Conservation (phyloP, 2,113 vertebrate species). For the Aphelocoma coerulescens region DNA sequence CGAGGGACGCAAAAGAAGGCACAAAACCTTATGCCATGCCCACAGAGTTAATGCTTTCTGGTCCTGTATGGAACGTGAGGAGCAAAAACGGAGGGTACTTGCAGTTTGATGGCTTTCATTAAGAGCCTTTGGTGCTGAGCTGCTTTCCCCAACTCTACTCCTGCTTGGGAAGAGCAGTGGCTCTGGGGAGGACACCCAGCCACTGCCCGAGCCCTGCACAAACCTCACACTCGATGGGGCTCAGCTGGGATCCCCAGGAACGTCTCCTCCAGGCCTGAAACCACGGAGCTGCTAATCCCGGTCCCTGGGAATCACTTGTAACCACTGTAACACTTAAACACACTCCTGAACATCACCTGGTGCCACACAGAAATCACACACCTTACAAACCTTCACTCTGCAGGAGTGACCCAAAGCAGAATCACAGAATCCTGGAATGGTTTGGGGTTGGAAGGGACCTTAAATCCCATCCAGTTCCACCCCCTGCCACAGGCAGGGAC, state of each 20-base stretch:
- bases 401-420: not conserved
- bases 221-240: accelerated
- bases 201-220: not conserved
- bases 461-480: not conserved
- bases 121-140: not conserved
- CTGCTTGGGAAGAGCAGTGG: not conserved
- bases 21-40: not conserved
- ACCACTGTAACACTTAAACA: accelerated
- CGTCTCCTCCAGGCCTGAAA: not conserved
- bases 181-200: accelerated
- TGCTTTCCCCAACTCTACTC: not conserved
- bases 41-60: not conserved
- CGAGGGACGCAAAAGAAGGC: not conserved
- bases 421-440: not conserved
- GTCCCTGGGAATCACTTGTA: not conserved
- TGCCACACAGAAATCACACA: not conserved
- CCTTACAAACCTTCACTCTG: not conserved
- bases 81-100: not conserved
- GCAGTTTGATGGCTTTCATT: not conserved
- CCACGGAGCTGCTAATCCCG: not conserved
- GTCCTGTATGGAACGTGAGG: not conserved
- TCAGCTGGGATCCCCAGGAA: not conserved
- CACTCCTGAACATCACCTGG: accelerated
- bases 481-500: not conserved
- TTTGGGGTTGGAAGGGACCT: not conserved